A percentile compares a stretch with the other conserved stretches of the same genome.
Evolutionary conservation across 2,113 vertebrate species (phyloP).

Genomic region (Zapus hudsonius): DNA sequence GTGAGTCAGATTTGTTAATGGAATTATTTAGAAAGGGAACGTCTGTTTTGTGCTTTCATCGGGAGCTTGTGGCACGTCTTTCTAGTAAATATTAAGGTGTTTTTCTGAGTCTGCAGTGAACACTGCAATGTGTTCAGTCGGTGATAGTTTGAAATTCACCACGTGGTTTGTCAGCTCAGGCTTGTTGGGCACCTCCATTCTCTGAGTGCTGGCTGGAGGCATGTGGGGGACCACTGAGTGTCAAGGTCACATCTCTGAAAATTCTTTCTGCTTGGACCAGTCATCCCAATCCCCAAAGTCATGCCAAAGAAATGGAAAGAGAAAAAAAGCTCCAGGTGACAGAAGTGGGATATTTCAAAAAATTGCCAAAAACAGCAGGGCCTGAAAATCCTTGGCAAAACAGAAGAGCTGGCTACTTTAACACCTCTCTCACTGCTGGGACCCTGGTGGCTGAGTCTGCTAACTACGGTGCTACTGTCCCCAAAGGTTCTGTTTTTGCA

Average conservation of each 20-base stretch:
- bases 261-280: constrained; percentile 65
- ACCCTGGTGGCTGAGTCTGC: constrained; percentile 16
- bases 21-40: constrained; percentile 13
- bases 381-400: constrained; percentile 73
- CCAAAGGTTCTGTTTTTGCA: constrained; percentile 71
- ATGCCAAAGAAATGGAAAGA: constrained; percentile 54
- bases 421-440: constrained; percentile 62
- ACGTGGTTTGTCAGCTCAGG: neutral
- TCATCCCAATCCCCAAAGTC: constrained; percentile 43
- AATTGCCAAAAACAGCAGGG: constrained; percentile 75
- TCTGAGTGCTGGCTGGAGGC: neutral
- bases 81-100: neutral
- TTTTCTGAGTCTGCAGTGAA: constrained; percentile 10
- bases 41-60: neutral
- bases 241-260: constrained; percentile 63
- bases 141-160: constrained; percentile 37
- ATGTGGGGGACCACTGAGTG: neutral
- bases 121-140: neutral
- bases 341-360: constrained; percentile 76
- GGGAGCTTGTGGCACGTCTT: neutral
- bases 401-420: constrained; percentile 69
- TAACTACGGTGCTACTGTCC: constrained; percentile 49
- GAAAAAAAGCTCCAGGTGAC: constrained; percentile 59
- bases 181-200: too few relatives aligned
- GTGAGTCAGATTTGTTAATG: neutral